Evolutionary conservation across 2,797 vertebrate species (phyloP).

Genomic region (Pantherophis alleghaniensis): DNA sequence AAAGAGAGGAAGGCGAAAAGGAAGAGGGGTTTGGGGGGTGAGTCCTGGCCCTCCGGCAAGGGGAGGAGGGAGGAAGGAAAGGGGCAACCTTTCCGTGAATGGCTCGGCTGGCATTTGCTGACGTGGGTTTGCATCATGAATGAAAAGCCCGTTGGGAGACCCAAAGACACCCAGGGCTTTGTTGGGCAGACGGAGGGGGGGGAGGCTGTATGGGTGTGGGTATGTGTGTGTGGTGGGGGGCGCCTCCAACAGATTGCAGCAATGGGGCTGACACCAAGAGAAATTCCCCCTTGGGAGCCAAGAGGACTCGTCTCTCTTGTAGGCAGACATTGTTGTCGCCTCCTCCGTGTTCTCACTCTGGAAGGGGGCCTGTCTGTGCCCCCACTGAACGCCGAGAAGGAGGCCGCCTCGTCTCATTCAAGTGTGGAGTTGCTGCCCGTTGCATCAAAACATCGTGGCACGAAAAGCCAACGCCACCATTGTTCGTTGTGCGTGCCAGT

Average conservation of each 20-base stretch:
- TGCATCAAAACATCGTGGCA: conserved; percentile 28
- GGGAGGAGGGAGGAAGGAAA: conserved; percentile 40
- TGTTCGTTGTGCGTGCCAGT: neutral
- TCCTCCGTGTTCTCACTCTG: neutral
- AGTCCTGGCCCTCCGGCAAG: conserved; percentile 46
- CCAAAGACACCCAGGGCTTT: neutral
- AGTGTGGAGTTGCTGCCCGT: conserved; percentile 25
- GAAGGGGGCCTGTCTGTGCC: conserved; percentile 5
- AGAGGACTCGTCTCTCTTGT: neutral
- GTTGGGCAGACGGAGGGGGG: conserved; percentile 42
- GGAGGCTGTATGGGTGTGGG: neutral
- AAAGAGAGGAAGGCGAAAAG: too few species aligned
- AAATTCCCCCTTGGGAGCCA: conserved; percentile 33
- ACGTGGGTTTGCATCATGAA: conserved; percentile 45
- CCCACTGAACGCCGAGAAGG: conserved; percentile 12
- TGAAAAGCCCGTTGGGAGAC: conserved; percentile 32
- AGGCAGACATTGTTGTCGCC: neutral
- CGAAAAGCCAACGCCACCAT: neutral
- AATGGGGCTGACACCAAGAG: conserved; percentile 43
- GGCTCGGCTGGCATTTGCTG: conserved; percentile 55
- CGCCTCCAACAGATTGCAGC: conserved; percentile 38
- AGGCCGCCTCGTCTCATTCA: conserved; percentile 31
- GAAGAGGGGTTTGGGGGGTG: neutral
- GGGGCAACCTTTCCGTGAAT: conserved; percentile 41
- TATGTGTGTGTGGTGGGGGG: neutral